phyloP scores from a whole-genome alignment of 1,140 invertebrate genomes.

The Drosophila lacertosa region DNA sequence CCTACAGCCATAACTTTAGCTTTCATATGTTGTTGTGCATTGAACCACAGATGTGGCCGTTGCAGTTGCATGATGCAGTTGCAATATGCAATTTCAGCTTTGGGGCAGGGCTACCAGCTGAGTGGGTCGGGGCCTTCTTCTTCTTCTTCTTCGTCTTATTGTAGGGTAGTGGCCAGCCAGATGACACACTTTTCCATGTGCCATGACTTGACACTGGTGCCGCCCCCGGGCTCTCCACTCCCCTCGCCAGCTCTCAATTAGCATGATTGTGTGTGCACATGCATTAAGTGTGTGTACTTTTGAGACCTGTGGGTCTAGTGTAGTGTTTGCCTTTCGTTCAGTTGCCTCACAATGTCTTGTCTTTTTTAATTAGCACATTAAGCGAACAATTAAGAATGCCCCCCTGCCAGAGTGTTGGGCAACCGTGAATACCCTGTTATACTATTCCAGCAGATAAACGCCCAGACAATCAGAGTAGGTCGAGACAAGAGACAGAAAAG shows the following conservation, averaged over 20 bases:
- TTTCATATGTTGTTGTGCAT: slow-evolving; percentile 16
- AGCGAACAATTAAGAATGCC: not conserved
- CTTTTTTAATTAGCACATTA: slow-evolving; percentile 50
- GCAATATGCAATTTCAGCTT: slow-evolving; percentile 1
- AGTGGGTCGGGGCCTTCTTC: slow-evolving; percentile 1
- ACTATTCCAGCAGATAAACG: no score
- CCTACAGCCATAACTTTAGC: not conserved
- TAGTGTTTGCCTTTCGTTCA: slow-evolving; percentile 12
- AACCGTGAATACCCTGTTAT: slow-evolving; percentile 1
- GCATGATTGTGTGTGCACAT: slow-evolving; percentile 2
- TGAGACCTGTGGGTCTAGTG: slow-evolving; percentile 21
- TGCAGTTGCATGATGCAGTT: not conserved
- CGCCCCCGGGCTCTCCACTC: not conserved
- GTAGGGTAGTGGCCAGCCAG: not conserved
- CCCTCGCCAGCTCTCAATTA: slow-evolving; percentile 16
- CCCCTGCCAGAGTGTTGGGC: not conserved
- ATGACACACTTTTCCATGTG: slow-evolving; percentile 14
- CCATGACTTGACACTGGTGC: not conserved
- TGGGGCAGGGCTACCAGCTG: slow-evolving; percentile 2
- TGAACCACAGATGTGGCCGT: slow-evolving; percentile 10
- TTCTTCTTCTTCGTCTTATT: no score
- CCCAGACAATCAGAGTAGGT: no score
- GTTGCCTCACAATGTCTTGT: slow-evolving; percentile 4
- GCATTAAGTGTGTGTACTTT: not conserved
- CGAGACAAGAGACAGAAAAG: no score